phyloP scores from a whole-genome alignment of 1,140 invertebrate species.

The Cyrtorhinus lividipennis region DNA sequence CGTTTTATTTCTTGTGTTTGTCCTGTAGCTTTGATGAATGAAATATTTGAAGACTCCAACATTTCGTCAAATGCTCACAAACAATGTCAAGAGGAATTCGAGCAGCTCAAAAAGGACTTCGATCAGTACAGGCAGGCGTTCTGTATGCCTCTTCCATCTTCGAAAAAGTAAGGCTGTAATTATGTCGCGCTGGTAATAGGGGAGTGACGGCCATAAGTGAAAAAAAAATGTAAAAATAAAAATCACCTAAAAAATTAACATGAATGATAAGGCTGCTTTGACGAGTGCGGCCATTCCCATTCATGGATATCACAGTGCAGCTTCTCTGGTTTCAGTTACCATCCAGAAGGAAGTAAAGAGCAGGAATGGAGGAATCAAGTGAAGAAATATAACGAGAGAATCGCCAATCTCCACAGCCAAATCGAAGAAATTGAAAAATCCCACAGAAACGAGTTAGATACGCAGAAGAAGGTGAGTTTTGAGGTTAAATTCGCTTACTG shows the following conservation, averaged over 20 bases:
- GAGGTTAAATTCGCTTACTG: too few relatives aligned
- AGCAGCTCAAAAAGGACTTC: slow-evolving; percentile 32
- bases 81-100: slow-evolving; percentile 36
- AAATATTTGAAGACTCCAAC: slow-evolving; percentile 17
- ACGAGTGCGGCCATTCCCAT: too few relatives aligned
- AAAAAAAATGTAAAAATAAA: too few relatives aligned
- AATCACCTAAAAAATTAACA: too few relatives aligned
- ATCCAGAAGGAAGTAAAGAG: slow-evolving; percentile 28
- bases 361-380: slow-evolving; percentile 41
- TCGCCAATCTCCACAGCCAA: slow-evolving; percentile 42
- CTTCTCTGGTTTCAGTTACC: not conserved
- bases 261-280: too few relatives aligned
- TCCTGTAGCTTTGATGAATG: slow-evolving; percentile 19
- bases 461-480: slow-evolving; percentile 31
- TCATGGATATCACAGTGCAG: too few relatives aligned
- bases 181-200: too few relatives aligned
- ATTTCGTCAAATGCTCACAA: slow-evolving; percentile 23
- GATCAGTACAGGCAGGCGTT: slow-evolving; percentile 31
- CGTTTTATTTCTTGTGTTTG: too few relatives aligned
- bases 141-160: slow-evolving; percentile 27
- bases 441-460: slow-evolving; percentile 36
- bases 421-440: slow-evolving; percentile 41
- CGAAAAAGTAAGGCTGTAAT: not conserved
- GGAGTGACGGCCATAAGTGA: too few relatives aligned
- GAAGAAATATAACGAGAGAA: slow-evolving; percentile 45